These are phyloP conservation scores for Macrotis lagotis DNA, from an alignment of 2,113 vertebrate genomes.

Conservation along the genomic window DNA sequence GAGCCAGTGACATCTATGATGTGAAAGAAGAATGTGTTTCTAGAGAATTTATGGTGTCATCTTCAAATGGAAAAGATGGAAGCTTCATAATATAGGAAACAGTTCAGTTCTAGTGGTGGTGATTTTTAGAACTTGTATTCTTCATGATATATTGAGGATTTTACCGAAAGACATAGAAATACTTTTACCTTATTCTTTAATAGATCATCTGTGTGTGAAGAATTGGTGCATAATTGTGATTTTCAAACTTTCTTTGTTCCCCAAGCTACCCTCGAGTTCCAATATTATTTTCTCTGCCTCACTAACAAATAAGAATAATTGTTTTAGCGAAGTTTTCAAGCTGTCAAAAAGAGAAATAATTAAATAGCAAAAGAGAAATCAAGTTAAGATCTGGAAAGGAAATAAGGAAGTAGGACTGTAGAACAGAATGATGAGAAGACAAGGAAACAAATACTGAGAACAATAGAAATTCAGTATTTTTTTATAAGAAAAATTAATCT, in stretches of 20 bases:
- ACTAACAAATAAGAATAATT: background rate
- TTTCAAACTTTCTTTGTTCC: background rate
- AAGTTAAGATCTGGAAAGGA: background rate
- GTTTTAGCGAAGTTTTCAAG: background rate
- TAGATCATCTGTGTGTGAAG: background rate
- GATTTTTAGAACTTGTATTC: slow-evolving; percentile 29
- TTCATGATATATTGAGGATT: slow-evolving; percentile 2
- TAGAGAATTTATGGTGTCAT: slow-evolving; percentile 54
- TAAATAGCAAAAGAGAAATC: background rate
- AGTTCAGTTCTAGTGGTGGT: background rate
- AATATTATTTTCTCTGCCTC: background rate
- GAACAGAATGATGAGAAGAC: background rate
- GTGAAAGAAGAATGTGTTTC: slow-evolving; percentile 32
- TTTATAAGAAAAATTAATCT: no score
- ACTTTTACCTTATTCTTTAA: background rate
- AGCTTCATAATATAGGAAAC: slow-evolving; percentile 6
- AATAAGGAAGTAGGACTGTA: background rate
- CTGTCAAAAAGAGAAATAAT: background rate
- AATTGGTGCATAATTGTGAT: background rate
- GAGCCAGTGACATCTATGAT: slow-evolving; percentile 21
- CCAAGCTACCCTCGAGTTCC: background rate
- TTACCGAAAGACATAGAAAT: background rate
- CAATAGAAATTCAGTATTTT: background rate
- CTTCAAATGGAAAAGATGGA: background rate
- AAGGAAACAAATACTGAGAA: background rate